Base-by-base conservation (phyloP, 2,797 vertebrate genomes). In the Anguilla anguilla region DNA sequence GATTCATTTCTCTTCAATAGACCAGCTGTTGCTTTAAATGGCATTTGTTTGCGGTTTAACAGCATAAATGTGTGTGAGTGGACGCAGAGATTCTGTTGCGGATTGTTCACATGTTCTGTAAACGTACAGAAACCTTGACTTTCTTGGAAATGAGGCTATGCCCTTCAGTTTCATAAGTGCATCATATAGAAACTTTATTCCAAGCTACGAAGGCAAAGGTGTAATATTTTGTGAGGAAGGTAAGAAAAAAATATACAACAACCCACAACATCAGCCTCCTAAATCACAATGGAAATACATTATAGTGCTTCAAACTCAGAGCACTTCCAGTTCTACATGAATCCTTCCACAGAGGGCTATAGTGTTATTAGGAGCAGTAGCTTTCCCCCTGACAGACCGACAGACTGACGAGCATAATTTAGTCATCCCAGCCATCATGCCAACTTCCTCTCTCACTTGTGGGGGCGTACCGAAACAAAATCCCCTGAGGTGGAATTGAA, bases 381-480 rank as follows among this genome's bases (percentile, higher is more conserved):
- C 15, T 46, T 81, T 53, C 6, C 59, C 17, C n/a, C 64, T 31
- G 51, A 83, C 49, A 31, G 81, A 55, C 64, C 59, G 28, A 31
- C 43, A 7, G 74, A 5, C 74, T 49, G 77, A 51, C 7, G 11
- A 31, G 28, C 13, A 51, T 22, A 49, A 46, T 74, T 84, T 72
- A 87, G 81, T 84, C 64, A 87, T 57, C 82, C 15, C 43, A 67
- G 49, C 81, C 84, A 43, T 84, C 64, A 57, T 59, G 82, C n/a
- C 82, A 28, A 84, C 53, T 84, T 84, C 64, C 51, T n/a, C 77
- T 39, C 57, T 86, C 59, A 84, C 64, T 67, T 86, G 85, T 84
- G 85, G 84, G 69, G 88, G 88, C 28, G 82, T 83, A 55, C 84
- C 39, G 77, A n/a, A 86, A 85, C 85, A 55, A 86, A 61, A 89